phyloP scores from a whole-genome alignment of 2,888 invertebrate genomes.

The Diadegma fenestrale region DNA sequence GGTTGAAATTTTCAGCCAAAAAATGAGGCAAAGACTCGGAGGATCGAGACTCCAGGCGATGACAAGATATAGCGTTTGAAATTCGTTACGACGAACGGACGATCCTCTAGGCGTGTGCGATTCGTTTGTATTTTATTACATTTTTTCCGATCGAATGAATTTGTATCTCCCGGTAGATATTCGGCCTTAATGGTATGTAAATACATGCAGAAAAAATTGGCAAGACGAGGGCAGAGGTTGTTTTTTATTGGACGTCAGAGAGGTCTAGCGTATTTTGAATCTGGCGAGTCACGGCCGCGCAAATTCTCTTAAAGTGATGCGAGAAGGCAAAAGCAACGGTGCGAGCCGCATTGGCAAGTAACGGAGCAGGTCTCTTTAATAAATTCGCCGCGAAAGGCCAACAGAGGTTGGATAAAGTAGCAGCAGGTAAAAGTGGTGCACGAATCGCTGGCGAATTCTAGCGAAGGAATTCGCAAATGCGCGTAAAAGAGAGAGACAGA shows the following conservation, averaged over 20 bases:
- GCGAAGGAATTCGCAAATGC: constrained; percentile 41
- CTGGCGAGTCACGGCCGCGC: not conserved
- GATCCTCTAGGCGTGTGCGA: not conserved
- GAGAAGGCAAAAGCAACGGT: not conserved
- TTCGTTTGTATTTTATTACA: not conserved
- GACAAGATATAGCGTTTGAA: not conserved
- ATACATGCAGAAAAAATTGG: not conserved
- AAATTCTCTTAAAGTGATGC: constrained; percentile 3
- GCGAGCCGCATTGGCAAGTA: constrained; percentile 14
- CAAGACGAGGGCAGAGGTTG: not conserved
- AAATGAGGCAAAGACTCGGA: not conserved
- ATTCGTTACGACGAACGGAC: not conserved
- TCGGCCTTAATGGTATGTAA: not conserved
- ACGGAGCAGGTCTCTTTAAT: constrained; percentile 49
- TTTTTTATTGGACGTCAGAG: not conserved
- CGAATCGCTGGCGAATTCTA: constrained; percentile 32
- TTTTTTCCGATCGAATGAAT: constrained; percentile 2
- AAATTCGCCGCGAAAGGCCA: constrained; percentile 56
- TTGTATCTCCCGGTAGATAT: constrained; percentile 4
- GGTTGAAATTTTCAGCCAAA: not conserved
- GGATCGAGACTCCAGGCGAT: not conserved
- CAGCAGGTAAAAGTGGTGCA: constrained; percentile 36
- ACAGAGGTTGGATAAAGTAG: constrained; percentile 29
- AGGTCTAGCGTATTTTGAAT: not conserved
- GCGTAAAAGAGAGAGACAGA: constrained; percentile 37